phyloP scores from a whole-genome alignment of 2,888 invertebrate species.

The Alentia gelatinosa region DNA sequence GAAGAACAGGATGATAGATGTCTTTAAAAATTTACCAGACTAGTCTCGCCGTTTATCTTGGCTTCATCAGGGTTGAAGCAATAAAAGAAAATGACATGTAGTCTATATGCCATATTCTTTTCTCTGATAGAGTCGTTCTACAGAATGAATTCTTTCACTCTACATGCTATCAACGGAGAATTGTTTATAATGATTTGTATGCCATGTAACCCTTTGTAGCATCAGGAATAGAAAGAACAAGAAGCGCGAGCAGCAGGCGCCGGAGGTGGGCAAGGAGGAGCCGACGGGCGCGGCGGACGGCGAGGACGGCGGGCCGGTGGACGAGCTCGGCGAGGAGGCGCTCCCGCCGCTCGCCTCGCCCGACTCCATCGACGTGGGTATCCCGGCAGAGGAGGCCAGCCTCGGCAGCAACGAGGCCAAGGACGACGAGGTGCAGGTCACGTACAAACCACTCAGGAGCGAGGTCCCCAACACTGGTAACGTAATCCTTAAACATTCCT shows the following conservation, averaged over 20 bases:
- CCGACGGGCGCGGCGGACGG: neutral
- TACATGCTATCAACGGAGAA: no score
- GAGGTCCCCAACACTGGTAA: neutral
- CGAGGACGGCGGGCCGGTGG: neutral
- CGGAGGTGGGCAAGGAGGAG: neutral
- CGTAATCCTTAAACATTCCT: no score
- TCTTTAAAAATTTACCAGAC: no score
- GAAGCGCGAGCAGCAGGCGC: neutral
- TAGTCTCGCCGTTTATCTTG: no score
- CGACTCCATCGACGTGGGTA: slow-evolving; percentile 12
- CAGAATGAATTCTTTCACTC: no score
- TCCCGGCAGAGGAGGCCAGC: neutral
- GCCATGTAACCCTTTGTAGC: no score
- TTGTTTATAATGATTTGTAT: no score
- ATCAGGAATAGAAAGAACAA: slow-evolving; percentile 17
- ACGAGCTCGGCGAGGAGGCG: slow-evolving; percentile 4
- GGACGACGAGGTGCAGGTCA: slow-evolving; percentile 44
- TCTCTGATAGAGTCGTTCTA: no score
- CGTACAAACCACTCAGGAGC: slow-evolving; percentile 16
- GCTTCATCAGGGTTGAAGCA: no score
- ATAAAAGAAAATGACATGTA: no score
- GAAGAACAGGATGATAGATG: no score
- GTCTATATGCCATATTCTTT: no score
- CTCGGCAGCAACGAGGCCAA: neutral
- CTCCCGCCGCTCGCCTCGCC: slow-evolving; percentile 37